Evolutionary conservation across 2,888 invertebrate species (phyloP), one percentile per base, ranked within the genome.

Genomic region (Agrotis exclamationis): DNA sequence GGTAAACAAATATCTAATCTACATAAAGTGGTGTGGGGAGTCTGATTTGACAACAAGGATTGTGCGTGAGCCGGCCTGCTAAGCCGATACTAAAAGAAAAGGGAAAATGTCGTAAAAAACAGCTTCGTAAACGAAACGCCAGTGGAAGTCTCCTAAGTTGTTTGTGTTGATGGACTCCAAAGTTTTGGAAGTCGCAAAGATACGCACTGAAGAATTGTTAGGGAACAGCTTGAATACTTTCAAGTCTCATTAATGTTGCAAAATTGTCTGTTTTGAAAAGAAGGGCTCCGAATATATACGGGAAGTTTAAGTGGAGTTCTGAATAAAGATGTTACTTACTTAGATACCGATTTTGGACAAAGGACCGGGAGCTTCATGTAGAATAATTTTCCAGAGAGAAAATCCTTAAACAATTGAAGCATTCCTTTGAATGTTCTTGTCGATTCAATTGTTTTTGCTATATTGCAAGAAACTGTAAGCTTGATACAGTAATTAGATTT

Each of bases 1-100:
- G 7, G 76, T 85, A 85, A 84, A 85, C 86, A 84, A 85, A 84
- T 77, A 79, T 76, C 72, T 84, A 74, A 84, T 85, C 74, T 79
- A 74, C 84, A 84, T 84, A 75, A 81, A 75, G 63, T 47, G 74
- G 73, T 66, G 66, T 22, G 72, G 77, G 65, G 71, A 14, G 33
- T 13, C 57, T 62, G 63, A 70, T 57, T 74, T 58, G 74, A 63
- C 80, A 57, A 28, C 54, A 45, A 69, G 68, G 57, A 69, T 68
- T 65, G 83, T 64, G 48, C 64, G 74, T 65, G 56, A 79, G 79
- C 64, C 51, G 48, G 18, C 73, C 66, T 58, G 74, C 74, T 75
- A 66, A 83, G 76, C 68, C 63, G 67, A 71, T 75, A 80, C 76
- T 73, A 79, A 79, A 83, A 75, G 69, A 74, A 79, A 82, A 74